Base-by-base conservation (phyloP, 2,113 vertebrate genomes). In the Procapra przewalskii region DNA sequence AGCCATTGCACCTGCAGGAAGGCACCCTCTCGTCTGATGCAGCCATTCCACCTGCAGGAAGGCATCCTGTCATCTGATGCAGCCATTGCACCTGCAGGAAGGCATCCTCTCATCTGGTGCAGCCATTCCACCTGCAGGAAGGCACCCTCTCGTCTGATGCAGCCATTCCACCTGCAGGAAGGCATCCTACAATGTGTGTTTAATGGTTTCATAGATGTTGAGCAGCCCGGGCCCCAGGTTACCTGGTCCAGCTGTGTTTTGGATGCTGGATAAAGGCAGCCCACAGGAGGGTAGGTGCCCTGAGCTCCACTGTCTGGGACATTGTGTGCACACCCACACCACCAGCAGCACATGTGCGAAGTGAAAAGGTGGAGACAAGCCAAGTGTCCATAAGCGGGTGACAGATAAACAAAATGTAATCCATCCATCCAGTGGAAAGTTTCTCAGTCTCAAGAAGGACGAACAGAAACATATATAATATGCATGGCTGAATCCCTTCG, bases 131-230 rank as follows among this genome's bases (percentile, higher is more conserved):
- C 11, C 45, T 2, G 21, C 0, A 2, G 91, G 5, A 29, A 50
- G 52, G 52, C 5, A 52, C 6, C 62, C 2, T 11, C 40, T 7
- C 2, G 0, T 16, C 5, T 3, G 50, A 19, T 0, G 33, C 27
- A 6, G 57, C 21, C 10, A 1, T 11, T 7, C 12, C 82, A 0
- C 15, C 45, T 2, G 16, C 0, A 1, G 95, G 7, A 45, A 50
- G 0, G 13, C 3, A 3, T 1, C 33, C 59, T 17, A 1, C 71
- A 29, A 33, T 1, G 1, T 1, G 15, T 1, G 23, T 12, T 12
- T 36, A 23, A 36, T 71, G 19, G 21, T 3, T 1, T 1, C 19
- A 27, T 9, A 2, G 7, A 3, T 1, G 6, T 45, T 17, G 21
- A 9, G 52, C 13, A 3, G 4, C 43, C 48, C 1, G 0, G 1